Base-by-base conservation (phyloP, 2,113 vertebrate species). In the Pavo muticus region DNA sequence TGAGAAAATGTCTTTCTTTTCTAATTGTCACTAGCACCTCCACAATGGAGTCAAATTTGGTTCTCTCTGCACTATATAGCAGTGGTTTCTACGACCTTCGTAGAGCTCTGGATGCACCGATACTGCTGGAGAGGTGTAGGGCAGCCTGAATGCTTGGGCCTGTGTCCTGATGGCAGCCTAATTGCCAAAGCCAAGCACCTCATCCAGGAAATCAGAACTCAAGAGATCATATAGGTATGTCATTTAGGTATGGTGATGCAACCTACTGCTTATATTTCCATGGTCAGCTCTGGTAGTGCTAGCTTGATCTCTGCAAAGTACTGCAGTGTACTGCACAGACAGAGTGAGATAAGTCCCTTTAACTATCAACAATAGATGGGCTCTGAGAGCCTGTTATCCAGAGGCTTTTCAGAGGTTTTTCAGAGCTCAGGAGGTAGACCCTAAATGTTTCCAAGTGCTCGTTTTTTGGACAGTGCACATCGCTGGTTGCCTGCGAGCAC, bases 131-230 rank as follows among this genome's bases (percentile, higher is more conserved):
- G 78, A 50, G 29, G 42, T 63, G 16, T 32, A 67, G 64, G 80
- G 21, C 37, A 16, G 30, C 13, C 13, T n/a, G 40, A 27, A 40
- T 21, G 39, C 47, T 11, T 1, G 1, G 23, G 8, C 40, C 2
- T 63, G 35, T 57, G 29, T 61, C 52, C 35, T 72, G 8, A 27
- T 14, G 61, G 35, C 52, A 67, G 15, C 14, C 48, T 44, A 56
- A 18, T 11, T 72, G 29, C 19, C 10, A 5, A 81, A 76, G 27
- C 32, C 42, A 32, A 24, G 8, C 45, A 67, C 32, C 16, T 71
- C 65, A 9, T 61, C 25, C 10, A 32, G 40, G 45, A 80, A 52
- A 44, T 45, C 12, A 45, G 7, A 54, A 45, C 24, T 81, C 11
- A n/a, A 47, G 18, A 30, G n/a, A 47, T 47, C 35, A 24, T 35